Evolutionary conservation across 2,113 vertebrate species (phyloP), one percentile per base, ranked within the genome.

Genomic region (Odocoileus virginianus): DNA sequence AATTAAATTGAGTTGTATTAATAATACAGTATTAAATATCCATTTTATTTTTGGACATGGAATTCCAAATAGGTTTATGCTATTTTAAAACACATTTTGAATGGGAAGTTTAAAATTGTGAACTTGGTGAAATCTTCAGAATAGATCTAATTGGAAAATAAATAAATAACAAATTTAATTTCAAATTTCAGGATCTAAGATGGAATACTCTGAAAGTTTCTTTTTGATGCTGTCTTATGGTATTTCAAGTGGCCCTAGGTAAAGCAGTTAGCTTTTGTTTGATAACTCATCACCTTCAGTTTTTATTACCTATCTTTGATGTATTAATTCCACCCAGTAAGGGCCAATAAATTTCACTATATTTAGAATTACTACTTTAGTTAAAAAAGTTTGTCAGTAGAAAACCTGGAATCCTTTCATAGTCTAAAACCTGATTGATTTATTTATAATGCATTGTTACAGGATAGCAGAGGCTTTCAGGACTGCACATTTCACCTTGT

Each of bases 11-110:
- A 88, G 7, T 40, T 96, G 43, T 25, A 64, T 79, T 97, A 96
- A 92, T 90, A 97, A 97, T 91, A 78, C 78, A 61, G 58, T 95
- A 89, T 89, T 6, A 87, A 67, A 58, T 23, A 17, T 95, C 2
- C 40, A 57, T 95, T 98, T 96, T 90, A 43, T 8, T 23, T 16
- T 95, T 97, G 27, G 3, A 47, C 94, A 57, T 47, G 15, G 1
- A 84, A 79, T 58, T 96, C 17, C 52, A 71, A 95, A 74, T 57
- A 96, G 3, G 1, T 17, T 30, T 33, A 97, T 74, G 0, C 1
- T 94, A 40, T 82, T 96, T 96, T 54, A 90, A 27, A 30, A 87
- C 10, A 86, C 0, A 14, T 95, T 87, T 45, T 90, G 8, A 40
- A 25, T 27, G 16, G 17, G 52, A 67, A 85, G 43, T 43, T 93